Base-by-base conservation (phyloP, 2,113 vertebrate species). In the Prolemur simus region DNA sequence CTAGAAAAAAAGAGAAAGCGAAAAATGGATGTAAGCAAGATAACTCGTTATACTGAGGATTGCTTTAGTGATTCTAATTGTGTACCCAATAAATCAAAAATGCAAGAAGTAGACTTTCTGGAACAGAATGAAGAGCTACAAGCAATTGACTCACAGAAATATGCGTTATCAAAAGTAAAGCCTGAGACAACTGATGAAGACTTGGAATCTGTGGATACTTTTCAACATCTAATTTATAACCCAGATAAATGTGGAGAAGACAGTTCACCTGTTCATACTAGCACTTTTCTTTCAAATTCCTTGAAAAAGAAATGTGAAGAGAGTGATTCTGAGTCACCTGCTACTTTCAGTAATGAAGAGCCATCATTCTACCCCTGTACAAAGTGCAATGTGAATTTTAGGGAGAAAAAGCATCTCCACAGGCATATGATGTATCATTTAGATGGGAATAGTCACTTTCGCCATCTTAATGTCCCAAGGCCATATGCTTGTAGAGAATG, bases 391-490 rank as follows among this genome's bases (percentile, higher is more conserved):
- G 99, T 99, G 99, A 99, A 99, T 99, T 99, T 99, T 98, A 99
- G 99, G 98, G 99, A 99, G 98, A 99, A 99, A 97, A 99, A 98
- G 89, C 99, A 99, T 98, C 99, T 99, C 98, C 99, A 99, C 98
- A 99, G 99, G 97, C 99, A 99, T 98, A 99, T 99, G 99, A 99
- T 99, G 99, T 99, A 99, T 99, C 99, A 99, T 98, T 99, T 99
- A 98, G 99, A 99, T 97, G 98, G 99, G 96, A 99, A 99, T 98
- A 99, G 99, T 99, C 99, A 99, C 98, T 99, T 99, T 98, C 99
- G 99, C 45, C 99, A 99, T 96, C 98, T 98, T 98, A 99, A 99
- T 98, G 98, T 99, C 96, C 99, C 99, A 58, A 99, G 99, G 97
- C 99, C 99, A 96, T 99, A 99, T 98, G 99, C 99, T 78, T 99